Conservation (phyloP, 2,113 vertebrate genomes). For the Eupsittula cactorum region DNA sequence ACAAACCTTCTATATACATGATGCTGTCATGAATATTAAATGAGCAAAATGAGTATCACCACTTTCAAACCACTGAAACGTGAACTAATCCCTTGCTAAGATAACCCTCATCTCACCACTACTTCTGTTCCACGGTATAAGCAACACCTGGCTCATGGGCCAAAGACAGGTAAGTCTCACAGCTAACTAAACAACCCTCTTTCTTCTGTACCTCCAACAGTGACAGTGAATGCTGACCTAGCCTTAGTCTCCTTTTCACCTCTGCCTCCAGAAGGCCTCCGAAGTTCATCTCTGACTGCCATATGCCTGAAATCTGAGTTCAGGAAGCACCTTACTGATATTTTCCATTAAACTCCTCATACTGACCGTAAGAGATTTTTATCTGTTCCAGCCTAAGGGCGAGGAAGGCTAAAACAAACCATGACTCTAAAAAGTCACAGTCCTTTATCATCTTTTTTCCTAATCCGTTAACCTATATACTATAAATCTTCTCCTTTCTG, state of each 20-base stretch:
- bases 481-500: background rate
- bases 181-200: background rate
- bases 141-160: accelerated
- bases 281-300: background rate
- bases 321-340: background rate
- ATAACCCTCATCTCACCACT: background rate
- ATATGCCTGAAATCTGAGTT: background rate
- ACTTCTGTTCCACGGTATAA: background rate
- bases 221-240: accelerated
- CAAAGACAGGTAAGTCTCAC: background rate
- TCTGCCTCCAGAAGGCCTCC: background rate
- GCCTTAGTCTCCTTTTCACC: background rate
- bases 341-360: background rate
- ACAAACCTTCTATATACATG: background rate
- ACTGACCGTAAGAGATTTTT: background rate
- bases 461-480: background rate
- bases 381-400: background rate
- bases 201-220: background rate
- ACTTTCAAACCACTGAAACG: background rate
- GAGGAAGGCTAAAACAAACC: background rate
- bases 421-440: background rate
- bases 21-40: background rate
- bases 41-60: background rate
- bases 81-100: background rate
- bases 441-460: background rate